Evolutionary conservation across 2,797 vertebrate genomes (phyloP), one percentile per base, ranked within the genome.

Genomic region (Novumbra hubbsi): DNA sequence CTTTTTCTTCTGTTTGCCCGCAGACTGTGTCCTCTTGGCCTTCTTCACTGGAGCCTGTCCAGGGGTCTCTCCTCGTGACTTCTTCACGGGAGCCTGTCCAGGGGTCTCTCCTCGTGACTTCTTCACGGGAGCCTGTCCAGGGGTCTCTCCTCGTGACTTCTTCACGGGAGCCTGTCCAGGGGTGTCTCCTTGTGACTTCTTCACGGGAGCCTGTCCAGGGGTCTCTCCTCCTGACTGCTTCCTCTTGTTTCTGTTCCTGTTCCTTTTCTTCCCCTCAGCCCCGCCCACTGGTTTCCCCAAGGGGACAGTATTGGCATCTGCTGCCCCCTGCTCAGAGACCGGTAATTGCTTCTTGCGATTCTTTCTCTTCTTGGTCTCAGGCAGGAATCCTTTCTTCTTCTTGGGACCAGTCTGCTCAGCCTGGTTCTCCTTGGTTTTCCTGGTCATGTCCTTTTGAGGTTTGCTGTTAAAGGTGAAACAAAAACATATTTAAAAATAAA

Each of bases 381-480:
- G 97, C 21, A 99, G 90, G 73, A 96, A 97, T 0, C 96, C 96
- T 68, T 96, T 97, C 78, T 95, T 96, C 90, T 96, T 98, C 76
- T 91, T 87, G 66, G 73, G 64, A 2, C 38, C 19, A 34, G 68
- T 67, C 80, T 74, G 28, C 16, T 82, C 79, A 0, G 74, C 49
- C 0, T 74, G 57, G 12, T 84, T 80, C 24, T 83, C 82, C 0
- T 76, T 75, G 0, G 82, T 49, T 63, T 91, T 78, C 76, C 80
- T 89, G 3, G 81, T 91, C 85, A 96, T 97, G 49, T 93, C 93
- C 0, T 85, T 88, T 83, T 94, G 96, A 41, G 97, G 96, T 80
- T 94, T 96, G 81, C 97, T 98, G 81, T 74, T 68, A 83, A 76
- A 4, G 63, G 70, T 27, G 77, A 74, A 38, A 28, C 14, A 0